Base-by-base conservation (phyloP, 2,888 invertebrate genomes). In the Ennomos fuscantarius region DNA sequence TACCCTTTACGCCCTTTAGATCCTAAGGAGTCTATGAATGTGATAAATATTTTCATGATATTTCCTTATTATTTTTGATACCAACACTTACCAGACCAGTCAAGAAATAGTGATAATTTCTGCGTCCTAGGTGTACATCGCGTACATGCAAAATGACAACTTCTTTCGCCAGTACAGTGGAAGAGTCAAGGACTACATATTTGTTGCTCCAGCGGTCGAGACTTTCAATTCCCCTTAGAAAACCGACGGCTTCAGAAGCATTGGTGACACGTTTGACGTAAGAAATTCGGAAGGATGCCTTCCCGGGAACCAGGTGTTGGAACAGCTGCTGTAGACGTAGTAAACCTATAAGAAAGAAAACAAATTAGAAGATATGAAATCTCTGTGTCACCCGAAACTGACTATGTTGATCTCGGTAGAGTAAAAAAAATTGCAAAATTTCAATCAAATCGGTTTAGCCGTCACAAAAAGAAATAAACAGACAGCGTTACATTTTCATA, bases 291-390 rank as follows among this genome's bases (percentile, higher is more conserved):
- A 97, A 97, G 60, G 96, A 95, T 68, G 96, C 95, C 78, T 95
- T 95, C 37, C 97, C 96, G 2, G 97, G 96, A 60, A 94, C 94
- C 75, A 98, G 92, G 60, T 96, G 95, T 85, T 97, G 97, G 87
- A 98, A 98, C 75, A 99, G 95, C 86, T 98, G 97, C 83, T 99
- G 98, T 60, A 99, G 93, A 65, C 98, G 94, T 65, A 98, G 93
- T 54, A 99, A 91, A 70, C 98, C 99, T 99, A 42, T 8, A 12
- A 44, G 34, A 8, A 64, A 52, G 24, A 24, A 24, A 24, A 6
- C 1, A 3, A 24, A 6, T n/a, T n/a, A n/a, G n/a, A n/a, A n/a
- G n/a, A n/a, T n/a, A 33, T 8, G 5, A 33, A 2, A 12, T 39
- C 39, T 43, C 43, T 31, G 1, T 43, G 32, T 32, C 32, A n/a